These are phyloP conservation scores for Lasioglossum morio DNA, from an alignment of 2,888 invertebrate species.

Conservation along the genomic window DNA sequence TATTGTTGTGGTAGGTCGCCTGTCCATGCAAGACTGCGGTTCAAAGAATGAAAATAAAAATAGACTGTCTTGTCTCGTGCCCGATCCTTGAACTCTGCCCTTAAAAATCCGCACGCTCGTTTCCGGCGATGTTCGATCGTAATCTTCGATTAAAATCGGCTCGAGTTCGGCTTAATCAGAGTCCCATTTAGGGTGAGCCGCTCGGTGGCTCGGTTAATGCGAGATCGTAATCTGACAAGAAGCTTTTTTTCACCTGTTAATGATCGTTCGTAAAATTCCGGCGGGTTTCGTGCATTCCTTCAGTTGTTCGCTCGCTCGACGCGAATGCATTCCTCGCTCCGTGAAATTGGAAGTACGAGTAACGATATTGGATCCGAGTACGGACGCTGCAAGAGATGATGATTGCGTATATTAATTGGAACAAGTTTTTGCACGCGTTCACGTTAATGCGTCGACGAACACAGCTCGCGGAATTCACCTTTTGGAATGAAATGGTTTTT, in stretches of 20 bases:
- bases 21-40: not conserved
- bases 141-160: not conserved
- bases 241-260: not conserved
- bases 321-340: not conserved
- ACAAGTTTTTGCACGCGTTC: not conserved
- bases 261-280: not conserved
- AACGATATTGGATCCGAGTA: not conserved
- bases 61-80: not conserved
- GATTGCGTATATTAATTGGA: constrained; percentile 10
- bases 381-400: not conserved
- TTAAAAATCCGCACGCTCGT: not conserved
- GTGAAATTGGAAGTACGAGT: not conserved
- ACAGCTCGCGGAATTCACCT: not conserved
- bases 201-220: not conserved
- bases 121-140: not conserved
- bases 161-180: not conserved
- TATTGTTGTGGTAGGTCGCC: constrained; percentile 31
- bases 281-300: not conserved
- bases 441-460: not conserved
- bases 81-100: not conserved
- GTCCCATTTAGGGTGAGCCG: not conserved
- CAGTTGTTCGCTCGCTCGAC: not conserved
- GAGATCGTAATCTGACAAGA: not conserved
- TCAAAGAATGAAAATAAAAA: not conserved
- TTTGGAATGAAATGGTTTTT: not conserved